phyloP scores from a whole-genome alignment of 1,140 invertebrate genomes.

The Chironomus striatipennis region DNA sequence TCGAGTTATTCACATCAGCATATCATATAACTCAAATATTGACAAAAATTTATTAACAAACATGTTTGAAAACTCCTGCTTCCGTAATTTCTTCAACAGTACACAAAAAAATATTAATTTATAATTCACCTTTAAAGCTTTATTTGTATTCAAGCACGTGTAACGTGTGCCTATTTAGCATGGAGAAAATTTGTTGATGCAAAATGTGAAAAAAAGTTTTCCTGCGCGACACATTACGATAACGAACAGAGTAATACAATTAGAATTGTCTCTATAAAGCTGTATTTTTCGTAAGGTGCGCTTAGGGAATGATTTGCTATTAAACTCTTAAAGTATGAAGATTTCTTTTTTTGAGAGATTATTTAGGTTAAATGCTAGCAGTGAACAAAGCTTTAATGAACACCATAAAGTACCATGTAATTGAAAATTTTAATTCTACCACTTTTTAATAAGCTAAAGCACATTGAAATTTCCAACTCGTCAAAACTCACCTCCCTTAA shows the following conservation, averaged over 20 bases:
- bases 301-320: no score
- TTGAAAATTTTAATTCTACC: no score
- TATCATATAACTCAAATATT: background rate
- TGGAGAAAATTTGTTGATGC: background rate
- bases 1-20: no score
- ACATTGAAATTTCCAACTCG: no score
- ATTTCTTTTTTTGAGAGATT: no score
- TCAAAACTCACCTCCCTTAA: no score
- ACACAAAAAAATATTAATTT: background rate
- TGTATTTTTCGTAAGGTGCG: no score
- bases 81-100: background rate
- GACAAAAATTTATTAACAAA: background rate
- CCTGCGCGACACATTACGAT: background rate
- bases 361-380: no score
- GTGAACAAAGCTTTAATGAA: no score
- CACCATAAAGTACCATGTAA: no score
- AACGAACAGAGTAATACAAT: background rate
- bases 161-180: background rate
- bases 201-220: background rate
- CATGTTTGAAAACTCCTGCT: background rate
- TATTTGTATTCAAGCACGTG: background rate
- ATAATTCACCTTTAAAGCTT: background rate
- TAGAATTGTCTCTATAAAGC: background rate
- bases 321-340: no score
- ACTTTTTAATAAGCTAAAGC: no score